Conservation (phyloP, 2,797 vertebrate species). For the Lagocephalus sceleratus region DNA sequence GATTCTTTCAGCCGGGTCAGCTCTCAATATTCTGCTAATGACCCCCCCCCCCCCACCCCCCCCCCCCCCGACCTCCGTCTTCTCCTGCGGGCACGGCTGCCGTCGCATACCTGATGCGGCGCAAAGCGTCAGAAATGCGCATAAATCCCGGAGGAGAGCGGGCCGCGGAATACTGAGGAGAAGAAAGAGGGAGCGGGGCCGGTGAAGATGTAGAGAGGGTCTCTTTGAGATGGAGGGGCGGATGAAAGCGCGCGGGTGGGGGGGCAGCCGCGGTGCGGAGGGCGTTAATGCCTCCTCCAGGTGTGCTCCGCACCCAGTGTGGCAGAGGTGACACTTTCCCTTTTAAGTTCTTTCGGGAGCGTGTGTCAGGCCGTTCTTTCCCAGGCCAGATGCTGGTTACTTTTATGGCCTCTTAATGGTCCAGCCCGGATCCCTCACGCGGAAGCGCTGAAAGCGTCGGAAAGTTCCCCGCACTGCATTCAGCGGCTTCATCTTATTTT, state of each 20-base stretch:
- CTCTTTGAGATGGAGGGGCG: constrained; percentile 30
- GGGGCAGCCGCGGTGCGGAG: constrained; percentile 25
- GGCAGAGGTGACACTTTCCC: constrained; percentile 20
- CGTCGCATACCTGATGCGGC: constrained; percentile 46
- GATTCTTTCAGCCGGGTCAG: constrained; percentile 49
- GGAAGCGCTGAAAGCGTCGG: constrained; percentile 4
- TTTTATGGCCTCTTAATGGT: constrained; percentile 41
- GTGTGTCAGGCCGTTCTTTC: constrained; percentile 42
- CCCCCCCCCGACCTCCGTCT: constrained; percentile 1
- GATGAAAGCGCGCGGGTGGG: constrained; percentile 36
- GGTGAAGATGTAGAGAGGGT: constrained; percentile 26
- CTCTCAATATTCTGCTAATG: constrained; percentile 52
- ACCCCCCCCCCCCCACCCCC: neutral
- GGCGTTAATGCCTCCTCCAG: constrained; percentile 30
- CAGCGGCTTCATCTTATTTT: constrained; percentile 9
- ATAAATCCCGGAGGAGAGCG: constrained; percentile 39
- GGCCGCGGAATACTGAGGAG: constrained; percentile 46
- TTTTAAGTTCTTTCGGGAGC: constrained; percentile 15
- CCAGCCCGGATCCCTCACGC: constrained; percentile 23
- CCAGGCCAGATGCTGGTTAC: constrained; percentile 39
- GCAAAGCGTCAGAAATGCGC: constrained; percentile 40
- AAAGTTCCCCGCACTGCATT: constrained; percentile 7
- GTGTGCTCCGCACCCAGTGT: constrained; percentile 28
- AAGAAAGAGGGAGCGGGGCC: constrained; percentile 17
- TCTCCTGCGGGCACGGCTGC: constrained; percentile 43